Evolutionary conservation across 2,888 invertebrate genomes (phyloP).

Genomic region (Drosophila subquinaria): DNA sequence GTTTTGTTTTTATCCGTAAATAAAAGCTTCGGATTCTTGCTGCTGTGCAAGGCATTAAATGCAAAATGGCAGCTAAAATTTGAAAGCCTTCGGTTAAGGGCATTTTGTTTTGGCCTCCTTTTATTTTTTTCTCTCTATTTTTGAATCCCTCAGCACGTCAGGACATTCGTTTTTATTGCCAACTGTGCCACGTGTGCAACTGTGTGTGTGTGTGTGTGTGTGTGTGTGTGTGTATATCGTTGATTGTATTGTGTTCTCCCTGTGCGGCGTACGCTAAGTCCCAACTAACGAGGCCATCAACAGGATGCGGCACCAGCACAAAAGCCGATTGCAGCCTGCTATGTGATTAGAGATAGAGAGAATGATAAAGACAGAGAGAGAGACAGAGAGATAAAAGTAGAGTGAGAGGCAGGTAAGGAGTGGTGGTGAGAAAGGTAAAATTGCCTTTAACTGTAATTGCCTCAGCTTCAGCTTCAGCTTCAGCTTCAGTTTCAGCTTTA

Average conservation of each 20-base stretch:
- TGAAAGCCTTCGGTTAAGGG: constrained; percentile 50
- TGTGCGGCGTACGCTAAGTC: constrained; percentile 64
- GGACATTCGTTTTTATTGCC: constrained; percentile 74
- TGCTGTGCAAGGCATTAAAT: constrained; percentile 55
- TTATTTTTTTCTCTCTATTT: constrained; percentile 38
- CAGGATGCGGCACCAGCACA: constrained; percentile 71
- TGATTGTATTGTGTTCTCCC: constrained; percentile 70
- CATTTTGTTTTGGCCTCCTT: constrained; percentile 61
- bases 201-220: constrained; percentile 15
- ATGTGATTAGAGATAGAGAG: constrained; percentile 66
- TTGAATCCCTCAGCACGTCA: constrained; percentile 48
- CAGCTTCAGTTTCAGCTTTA: constrained; percentile 13
- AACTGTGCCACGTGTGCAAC: constrained; percentile 31
- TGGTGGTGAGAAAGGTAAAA: constrained; percentile 21
- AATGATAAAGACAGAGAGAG: neutral
- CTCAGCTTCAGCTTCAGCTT: constrained; percentile 35
- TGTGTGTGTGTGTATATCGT: constrained; percentile 32
- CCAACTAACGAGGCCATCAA: constrained; percentile 79
- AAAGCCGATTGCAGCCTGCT: constrained; percentile 78
- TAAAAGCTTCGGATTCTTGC: constrained; percentile 8
- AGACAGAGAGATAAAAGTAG: neutral
- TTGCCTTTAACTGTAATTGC: constrained; percentile 78
- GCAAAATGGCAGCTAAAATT: constrained; percentile 60
- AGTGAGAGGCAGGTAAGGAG: neutral
- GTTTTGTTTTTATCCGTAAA: constrained; percentile 1